These are phyloP conservation scores for Chaetogeoica ovagalla DNA, from an alignment of 2,888 invertebrate genomes.

Conservation along the genomic window DNA sequence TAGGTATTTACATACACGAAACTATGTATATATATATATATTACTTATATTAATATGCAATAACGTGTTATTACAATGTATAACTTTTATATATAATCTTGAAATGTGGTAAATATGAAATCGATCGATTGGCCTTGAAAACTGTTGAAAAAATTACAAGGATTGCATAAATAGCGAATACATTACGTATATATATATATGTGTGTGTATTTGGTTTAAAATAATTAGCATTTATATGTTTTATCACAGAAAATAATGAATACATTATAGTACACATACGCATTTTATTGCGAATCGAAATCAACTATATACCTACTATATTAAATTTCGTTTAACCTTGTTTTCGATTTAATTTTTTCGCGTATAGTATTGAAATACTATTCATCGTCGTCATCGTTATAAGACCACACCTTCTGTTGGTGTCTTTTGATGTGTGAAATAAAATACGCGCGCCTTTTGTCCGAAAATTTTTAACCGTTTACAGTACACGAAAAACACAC, in stretches of 20 bases:
- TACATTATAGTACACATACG: background rate
- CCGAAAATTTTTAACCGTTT: constrained; percentile 9
- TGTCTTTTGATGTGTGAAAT: background rate
- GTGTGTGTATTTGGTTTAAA: background rate
- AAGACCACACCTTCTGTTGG: background rate
- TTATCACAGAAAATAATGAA: background rate
- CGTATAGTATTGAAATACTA: constrained; percentile 7
- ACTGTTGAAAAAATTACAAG: background rate
- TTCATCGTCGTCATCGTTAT: background rate
- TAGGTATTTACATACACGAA: background rate
- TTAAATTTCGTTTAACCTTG: constrained; percentile 10
- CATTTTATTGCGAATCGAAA: background rate
- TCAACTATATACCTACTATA: background rate
- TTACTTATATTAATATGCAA: background rate
- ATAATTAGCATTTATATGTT: constrained; percentile 21
- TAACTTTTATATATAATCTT: background rate
- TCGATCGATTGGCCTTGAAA: constrained; percentile 7
- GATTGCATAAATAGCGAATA: background rate
- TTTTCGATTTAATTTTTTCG: constrained; percentile 18
- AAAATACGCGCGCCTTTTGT: background rate
- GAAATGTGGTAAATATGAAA: background rate
- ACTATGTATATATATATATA: background rate
- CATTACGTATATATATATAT: background rate
- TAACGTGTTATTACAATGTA: constrained; percentile 5
- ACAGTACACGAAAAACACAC: background rate